A percentile compares a stretch with the other conserved stretches of the same genome.
These are phyloP conservation scores for Himantopus leucocephalus DNA, from an alignment of 2,113 vertebrate species.

Conservation along the genomic window DNA sequence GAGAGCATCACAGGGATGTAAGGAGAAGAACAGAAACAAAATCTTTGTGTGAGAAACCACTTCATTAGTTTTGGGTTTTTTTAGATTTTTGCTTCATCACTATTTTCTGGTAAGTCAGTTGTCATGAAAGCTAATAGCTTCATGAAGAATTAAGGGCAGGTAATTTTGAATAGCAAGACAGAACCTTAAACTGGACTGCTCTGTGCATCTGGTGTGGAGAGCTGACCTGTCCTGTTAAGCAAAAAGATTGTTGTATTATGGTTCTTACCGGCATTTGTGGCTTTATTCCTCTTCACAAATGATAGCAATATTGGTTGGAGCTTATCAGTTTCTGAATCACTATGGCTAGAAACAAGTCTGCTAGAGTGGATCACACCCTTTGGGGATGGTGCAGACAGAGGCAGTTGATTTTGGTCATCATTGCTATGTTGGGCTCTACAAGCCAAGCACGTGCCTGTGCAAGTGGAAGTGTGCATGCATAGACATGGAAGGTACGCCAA, in stretches of 20 bases:
- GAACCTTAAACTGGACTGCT: neutral
- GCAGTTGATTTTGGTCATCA: neutral
- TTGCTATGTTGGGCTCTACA: neutral
- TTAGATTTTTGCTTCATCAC: neutral
- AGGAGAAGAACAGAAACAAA: neutral
- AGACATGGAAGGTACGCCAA: neutral
- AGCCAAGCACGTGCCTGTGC: neutral
- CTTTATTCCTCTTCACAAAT: neutral
- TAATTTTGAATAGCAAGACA: neutral
- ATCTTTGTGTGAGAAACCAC: neutral
- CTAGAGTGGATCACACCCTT: neutral
- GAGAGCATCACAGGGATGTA: neutral
- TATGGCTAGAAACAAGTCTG: neutral
- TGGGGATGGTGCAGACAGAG: neutral
- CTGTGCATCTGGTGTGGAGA: neutral
- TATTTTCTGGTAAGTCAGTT: neutral
- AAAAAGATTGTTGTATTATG: neutral
- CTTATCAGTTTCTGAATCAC: neutral
- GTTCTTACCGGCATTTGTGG: neutral
- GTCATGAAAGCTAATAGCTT: neutral
- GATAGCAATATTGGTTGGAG: neutral
- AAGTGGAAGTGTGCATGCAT: neutral
- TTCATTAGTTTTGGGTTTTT: neutral
- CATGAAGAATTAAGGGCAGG: neutral
- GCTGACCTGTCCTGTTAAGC: neutral